These are phyloP conservation scores for Arbacia lixula DNA, from an alignment of 53 echinoderm and acorn worm genomes.

Conservation along the genomic window DNA sequence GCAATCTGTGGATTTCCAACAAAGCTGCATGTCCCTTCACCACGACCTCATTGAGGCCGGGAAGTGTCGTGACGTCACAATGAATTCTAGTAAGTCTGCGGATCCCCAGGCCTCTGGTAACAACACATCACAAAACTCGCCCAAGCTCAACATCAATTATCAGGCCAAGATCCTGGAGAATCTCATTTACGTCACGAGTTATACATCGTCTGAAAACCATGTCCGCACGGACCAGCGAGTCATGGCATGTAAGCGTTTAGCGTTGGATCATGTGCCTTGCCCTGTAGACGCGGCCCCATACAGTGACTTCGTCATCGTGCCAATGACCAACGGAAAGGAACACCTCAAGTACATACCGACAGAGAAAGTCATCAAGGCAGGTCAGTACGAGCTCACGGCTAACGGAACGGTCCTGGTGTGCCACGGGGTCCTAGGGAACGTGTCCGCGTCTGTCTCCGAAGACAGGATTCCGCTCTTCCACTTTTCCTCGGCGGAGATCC, in stretches of 20 bases:
- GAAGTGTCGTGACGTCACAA: conserved; percentile 49
- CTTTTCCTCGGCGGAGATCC: conserved; percentile 44
- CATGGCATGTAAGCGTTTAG: conserved; percentile 50
- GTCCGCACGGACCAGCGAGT: conserved; percentile 12
- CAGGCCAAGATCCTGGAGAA: conserved; percentile 42
- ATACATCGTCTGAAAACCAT: neutral
- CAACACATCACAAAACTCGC: neutral
- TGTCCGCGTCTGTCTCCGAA: conserved; percentile 22
- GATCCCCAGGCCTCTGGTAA: neutral
- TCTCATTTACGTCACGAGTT: conserved; percentile 48
- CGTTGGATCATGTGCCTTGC: conserved; percentile 48
- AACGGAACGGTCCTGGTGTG: conserved; percentile 47
- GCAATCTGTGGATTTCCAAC: conserved; percentile 22
- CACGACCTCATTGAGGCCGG: conserved; percentile 38
- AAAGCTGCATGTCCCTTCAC: conserved; percentile 37
- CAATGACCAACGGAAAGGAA: conserved; percentile 18
- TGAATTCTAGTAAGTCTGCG: conserved; percentile 19
- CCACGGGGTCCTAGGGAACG: conserved; percentile 48
- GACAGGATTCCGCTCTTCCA: conserved; percentile 36
- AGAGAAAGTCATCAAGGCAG: conserved; percentile 34
- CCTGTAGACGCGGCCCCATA: conserved; percentile 45
- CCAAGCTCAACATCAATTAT: conserved; percentile 20
- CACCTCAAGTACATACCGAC: conserved; percentile 41
- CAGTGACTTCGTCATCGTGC: conserved; percentile 45
- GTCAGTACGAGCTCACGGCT: conserved; percentile 50